A percentile compares a stretch with the other conserved stretches of the same genome.
Conservation (phyloP, 2,113 vertebrate genomes). For the Sitta europaea region DNA sequence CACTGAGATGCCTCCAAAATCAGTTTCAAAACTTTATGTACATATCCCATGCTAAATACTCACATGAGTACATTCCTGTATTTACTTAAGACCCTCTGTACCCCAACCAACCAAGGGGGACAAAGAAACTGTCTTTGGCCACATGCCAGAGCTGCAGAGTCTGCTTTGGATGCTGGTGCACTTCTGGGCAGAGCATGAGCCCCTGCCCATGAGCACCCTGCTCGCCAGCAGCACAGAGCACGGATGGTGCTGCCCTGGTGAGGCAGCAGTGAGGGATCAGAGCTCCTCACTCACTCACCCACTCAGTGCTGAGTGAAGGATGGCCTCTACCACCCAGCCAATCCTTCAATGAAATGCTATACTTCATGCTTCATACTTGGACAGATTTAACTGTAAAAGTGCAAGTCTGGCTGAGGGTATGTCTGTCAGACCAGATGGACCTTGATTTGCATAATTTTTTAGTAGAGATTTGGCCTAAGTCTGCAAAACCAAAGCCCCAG, state of each 20-base stretch:
- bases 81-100: background rate
- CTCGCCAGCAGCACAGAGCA: accelerated
- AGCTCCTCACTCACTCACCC: background rate
- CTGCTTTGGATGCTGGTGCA: background rate
- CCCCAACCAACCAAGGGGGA: background rate
- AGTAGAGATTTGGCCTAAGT: background rate
- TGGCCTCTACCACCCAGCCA: background rate
- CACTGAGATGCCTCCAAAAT: background rate
- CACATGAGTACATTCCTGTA: background rate
- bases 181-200: background rate
- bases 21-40: background rate
- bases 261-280: background rate
- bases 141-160: background rate
- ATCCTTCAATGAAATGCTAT: background rate
- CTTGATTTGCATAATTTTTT: background rate
- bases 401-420: background rate
- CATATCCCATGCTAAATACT: background rate
- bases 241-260: accelerated
- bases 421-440: background rate
- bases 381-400: background rate
- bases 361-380: background rate
- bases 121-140: background rate
- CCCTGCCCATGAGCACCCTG: background rate
- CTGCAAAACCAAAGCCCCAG: background rate
- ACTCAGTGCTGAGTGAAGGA: background rate